Base-by-base conservation (phyloP, 2,888 invertebrate species). In the Piscicola geometra region DNA sequence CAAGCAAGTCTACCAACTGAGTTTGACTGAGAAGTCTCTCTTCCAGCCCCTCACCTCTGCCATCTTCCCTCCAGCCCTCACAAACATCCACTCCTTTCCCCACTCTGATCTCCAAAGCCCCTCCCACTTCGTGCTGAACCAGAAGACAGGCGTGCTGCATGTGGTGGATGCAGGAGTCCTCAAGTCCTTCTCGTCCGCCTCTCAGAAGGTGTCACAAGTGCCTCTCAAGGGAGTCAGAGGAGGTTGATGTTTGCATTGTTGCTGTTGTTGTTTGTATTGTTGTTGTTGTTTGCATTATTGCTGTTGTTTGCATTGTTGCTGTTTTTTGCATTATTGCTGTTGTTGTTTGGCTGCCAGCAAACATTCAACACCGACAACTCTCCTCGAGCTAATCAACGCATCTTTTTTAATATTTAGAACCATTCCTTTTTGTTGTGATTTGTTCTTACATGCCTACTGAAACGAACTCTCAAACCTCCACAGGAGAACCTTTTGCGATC, bases 1-100 rank as follows among this genome's bases (percentile, higher is more conserved):
- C 41, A 75, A 75, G 25, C 77, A 77, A 71, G 70, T 77, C 2
- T 77, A 77, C 47, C 77, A 77, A 36, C 28, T 73, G 15, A 56
- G n/a, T 3, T n/a, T 56, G 15, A 3, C 21, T 18, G 60, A 56
- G 15, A 3, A 56, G 5, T 9, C 3, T 25, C 3, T 56, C 5
- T 56, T 56, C 60, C n/a, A 56, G n/a, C 41, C 41, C 15, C 41
- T 41, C 41, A 5, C 41, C 15, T 41, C 41, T 15, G n/a, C n/a
- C n/a, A 64, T 64, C 33, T 36, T n/a, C 32, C 35, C 56, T 18
- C n/a, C 25, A 28, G 15, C 32, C 36, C 28, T 73, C 25, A 28
- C 30, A n/a, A 52, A 52, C 12, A 73, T 52, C 28, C 52, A 52
- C 35, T 32, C 30, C 35, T 73, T 35, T 32, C 73, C 73, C 15